Evolutionary conservation across 2,888 invertebrate species (phyloP).

Genomic region (Cylloceria caligata): DNA sequence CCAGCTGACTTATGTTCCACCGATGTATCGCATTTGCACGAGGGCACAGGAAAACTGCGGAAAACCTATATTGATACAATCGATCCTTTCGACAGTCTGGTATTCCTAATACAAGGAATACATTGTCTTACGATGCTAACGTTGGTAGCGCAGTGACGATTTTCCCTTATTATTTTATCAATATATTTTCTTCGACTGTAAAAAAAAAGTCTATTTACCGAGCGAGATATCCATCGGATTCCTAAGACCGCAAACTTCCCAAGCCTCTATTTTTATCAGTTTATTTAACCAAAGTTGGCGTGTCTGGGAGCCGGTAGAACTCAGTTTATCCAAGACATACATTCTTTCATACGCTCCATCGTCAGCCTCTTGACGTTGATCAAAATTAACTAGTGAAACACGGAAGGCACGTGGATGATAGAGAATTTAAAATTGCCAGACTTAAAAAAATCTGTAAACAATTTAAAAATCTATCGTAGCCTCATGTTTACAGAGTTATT

Average conservation of each 20-base stretch:
- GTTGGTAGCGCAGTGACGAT: neutral
- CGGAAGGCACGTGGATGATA: neutral
- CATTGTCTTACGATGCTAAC: neutral
- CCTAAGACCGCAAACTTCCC: neutral
- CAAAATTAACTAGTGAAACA: constrained; percentile 10
- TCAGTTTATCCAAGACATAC: constrained; percentile 37
- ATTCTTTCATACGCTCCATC: constrained; percentile 24
- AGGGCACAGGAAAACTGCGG: too few relatives aligned
- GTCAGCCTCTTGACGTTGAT: neutral
- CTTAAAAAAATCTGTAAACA: neutral
- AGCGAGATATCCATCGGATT: neutral
- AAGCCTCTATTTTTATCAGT: constrained; percentile 60
- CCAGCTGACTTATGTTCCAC: too few relatives aligned
- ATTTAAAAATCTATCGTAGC: too few relatives aligned
- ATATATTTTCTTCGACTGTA: neutral
- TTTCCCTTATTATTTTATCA: neutral
- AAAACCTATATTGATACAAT: too few relatives aligned
- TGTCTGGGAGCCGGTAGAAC: constrained; percentile 31
- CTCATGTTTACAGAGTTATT: too few relatives aligned
- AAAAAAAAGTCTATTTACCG: neutral
- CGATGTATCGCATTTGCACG: too few relatives aligned
- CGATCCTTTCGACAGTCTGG: too few relatives aligned
- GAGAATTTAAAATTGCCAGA: neutral
- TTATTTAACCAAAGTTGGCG: constrained; percentile 61
- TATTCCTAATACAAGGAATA: too few relatives aligned